Percentiles rank a stretch among this genome's conserved stretches.
Conservation (phyloP, 2,113 vertebrate species). For the Ctenomys sociabilis region DNA sequence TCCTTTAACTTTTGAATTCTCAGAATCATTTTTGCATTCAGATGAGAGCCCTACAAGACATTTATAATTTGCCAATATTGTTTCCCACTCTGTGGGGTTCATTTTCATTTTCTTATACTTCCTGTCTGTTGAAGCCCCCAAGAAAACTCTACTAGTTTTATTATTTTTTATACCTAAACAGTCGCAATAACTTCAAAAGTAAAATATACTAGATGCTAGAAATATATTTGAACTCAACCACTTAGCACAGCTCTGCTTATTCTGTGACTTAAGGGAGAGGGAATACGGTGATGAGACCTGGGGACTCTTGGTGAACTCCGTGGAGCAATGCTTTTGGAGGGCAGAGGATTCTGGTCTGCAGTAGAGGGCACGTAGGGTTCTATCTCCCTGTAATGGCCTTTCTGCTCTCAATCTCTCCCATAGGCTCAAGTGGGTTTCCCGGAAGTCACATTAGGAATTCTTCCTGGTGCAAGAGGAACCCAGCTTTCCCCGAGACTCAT, state of each 20-base stretch:
- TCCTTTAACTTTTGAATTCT: neutral
- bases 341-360: neutral
- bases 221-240: neutral
- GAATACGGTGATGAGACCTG: neutral
- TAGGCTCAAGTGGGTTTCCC: conserved; percentile 92
- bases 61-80: neutral
- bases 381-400: conserved; percentile 33
- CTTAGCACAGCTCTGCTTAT: neutral
- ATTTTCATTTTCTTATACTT: neutral
- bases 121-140: neutral
- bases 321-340: neutral
- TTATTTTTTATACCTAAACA: neutral
- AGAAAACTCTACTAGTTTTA: neutral
- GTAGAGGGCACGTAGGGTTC: neutral
- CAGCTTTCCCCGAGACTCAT: conserved; percentile 94
- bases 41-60: neutral
- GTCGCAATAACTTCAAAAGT: neutral
- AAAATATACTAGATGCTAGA: neutral
- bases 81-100: neutral
- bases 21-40: neutral
- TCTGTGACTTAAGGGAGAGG: neutral
- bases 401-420: conserved; percentile 48
- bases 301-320: neutral
- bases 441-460: conserved; percentile 87
- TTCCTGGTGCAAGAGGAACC: conserved; percentile 91